These are phyloP conservation scores for Brachyptera risi DNA, from an alignment of 2,888 invertebrate genomes.

Conservation along the genomic window DNA sequence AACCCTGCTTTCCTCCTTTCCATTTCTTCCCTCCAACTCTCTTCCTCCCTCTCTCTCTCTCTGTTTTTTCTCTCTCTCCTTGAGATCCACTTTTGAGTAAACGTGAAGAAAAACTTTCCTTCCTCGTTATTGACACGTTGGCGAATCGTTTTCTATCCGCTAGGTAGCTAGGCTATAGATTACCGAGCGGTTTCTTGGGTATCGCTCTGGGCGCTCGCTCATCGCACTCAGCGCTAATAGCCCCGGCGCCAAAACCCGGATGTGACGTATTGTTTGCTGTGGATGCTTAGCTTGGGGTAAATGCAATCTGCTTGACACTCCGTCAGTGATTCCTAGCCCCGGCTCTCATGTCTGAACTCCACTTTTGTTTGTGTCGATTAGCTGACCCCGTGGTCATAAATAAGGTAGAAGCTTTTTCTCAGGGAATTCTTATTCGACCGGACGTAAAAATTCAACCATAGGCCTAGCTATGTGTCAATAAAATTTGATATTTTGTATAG, in stretches of 20 bases:
- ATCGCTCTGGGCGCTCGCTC: background rate
- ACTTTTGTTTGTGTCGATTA: background rate
- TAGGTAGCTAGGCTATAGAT: background rate
- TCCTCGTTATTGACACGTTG: conserved; percentile 13
- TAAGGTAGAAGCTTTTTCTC: no score
- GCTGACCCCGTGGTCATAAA: no score
- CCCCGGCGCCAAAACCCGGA: conserved; percentile 19
- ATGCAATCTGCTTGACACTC: background rate
- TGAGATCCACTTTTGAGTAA: conserved; percentile 17
- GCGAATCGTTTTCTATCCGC: conserved; percentile 6
- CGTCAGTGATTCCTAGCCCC: conserved; percentile 1
- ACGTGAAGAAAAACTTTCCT: conserved; percentile 9
- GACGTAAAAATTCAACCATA: no score
- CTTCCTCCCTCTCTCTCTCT: background rate
- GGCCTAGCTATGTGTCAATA: no score
- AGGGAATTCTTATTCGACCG: no score
- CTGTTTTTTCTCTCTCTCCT: conserved; percentile 7
- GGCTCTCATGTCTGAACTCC: background rate
- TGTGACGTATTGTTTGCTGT: conserved; percentile 15
- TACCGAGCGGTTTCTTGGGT: background rate
- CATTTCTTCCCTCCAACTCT: background rate
- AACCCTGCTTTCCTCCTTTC: background rate
- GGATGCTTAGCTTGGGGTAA: background rate
- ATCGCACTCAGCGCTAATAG: conserved; percentile 13
- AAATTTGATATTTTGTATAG: no score